These are phyloP conservation scores for Drosophila ochracea DNA, from an alignment of 2,888 invertebrate species.

Conservation along the genomic window DNA sequence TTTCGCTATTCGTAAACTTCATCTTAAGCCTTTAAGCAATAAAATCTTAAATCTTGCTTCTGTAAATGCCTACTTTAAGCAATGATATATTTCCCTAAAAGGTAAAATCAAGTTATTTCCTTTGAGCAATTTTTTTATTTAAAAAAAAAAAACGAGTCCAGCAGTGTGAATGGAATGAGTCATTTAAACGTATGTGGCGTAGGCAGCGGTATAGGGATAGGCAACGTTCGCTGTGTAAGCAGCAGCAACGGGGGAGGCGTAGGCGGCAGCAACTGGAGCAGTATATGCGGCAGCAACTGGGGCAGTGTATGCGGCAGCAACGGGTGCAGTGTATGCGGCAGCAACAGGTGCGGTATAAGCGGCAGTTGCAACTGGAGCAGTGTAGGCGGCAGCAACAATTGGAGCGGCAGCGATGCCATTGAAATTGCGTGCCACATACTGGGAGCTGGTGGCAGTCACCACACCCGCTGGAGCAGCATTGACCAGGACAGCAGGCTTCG, in stretches of 20 bases:
- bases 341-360: constrained; percentile 73
- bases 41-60: not conserved
- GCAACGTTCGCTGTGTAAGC: constrained; percentile 66
- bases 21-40: not conserved
- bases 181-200: constrained; percentile 61
- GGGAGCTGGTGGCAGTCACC: constrained; percentile 87
- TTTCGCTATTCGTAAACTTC: too few species aligned
- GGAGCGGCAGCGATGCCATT: constrained; percentile 86
- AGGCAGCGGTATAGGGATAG: constrained; percentile 66
- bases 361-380: constrained; percentile 60
- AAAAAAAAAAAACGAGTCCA: not conserved
- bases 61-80: not conserved
- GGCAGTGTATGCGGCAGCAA: constrained; percentile 67
- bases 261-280: constrained; percentile 71
- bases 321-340: constrained; percentile 65
- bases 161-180: not conserved
- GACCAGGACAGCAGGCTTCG: constrained; percentile 84
- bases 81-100: not conserved
- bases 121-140: constrained; percentile 22
- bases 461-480: constrained; percentile 80
- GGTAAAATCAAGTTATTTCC: not conserved
- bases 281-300: constrained; percentile 68
- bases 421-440: constrained; percentile 87
- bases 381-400: constrained; percentile 72
- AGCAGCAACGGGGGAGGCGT: constrained; percentile 58